Base-by-base conservation (phyloP, 2,113 vertebrate species). In the Cariama cristata region DNA sequence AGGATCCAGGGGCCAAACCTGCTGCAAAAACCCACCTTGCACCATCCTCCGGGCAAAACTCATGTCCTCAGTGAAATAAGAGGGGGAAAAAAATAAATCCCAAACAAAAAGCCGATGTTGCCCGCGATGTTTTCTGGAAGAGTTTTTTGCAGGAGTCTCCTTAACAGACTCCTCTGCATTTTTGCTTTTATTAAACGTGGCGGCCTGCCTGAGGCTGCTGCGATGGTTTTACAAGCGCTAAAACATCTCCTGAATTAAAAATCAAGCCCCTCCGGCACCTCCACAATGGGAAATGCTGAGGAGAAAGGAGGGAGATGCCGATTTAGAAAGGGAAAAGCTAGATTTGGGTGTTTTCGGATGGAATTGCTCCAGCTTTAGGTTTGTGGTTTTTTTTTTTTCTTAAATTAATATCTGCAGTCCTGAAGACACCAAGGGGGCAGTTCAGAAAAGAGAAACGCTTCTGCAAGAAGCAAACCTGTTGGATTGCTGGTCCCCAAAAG, bases 161-260 rank as follows among this genome's bases (percentile, higher is more conserved):
- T 97, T 96, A 94, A 88, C 86, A 96, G 96, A 93, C 97, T 98
- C 96, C 94, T 96, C 97, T 80, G 88, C 96, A 81, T 98, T 98
- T 98, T 97, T 89, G 91, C 90, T 97, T 97, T 98, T 98, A 98
- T 98, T 97, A 98, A 98, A 98, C 2, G 68, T 97, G 97, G 98
- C 96, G 42, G 90, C 97, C 76, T 97, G 97, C 98, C 98, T 88
- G 53, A 97, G 95, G 92, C 97, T 96, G 98, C 90, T 66, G 47
- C 4, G 1, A 79, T 21, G 47, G 19, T 71, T 97, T 83, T 89
- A 87, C 32, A 28, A 73, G 84, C 86, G 76, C 73, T 68, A 18
- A 96, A 91, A 49, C 63, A 50, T 55, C 88, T 76, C 80, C 58
- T 0, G 18, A 50, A 32, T 58, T 40, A 45, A 79, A 90, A 86